Percentiles rank a stretch among this genome's conserved stretches.
phyloP scores from a whole-genome alignment of 1,140 invertebrate genomes.

The Bombus superbus region DNA sequence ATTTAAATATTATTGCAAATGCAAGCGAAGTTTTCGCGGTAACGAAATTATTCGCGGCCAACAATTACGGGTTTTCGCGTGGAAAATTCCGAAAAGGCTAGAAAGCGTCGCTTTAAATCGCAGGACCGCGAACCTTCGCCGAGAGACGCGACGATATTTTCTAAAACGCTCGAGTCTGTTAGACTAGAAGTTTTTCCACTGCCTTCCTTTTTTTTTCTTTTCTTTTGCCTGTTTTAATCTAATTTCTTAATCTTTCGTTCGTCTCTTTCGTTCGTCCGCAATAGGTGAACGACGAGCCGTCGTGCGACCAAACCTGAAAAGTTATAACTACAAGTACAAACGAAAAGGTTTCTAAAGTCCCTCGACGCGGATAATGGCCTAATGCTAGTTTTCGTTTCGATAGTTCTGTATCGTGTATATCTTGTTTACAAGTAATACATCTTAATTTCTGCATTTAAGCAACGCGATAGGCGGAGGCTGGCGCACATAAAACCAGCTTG shows the following conservation, averaged over 20 bases:
- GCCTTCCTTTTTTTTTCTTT: no score
- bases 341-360: background rate
- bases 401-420: conserved; percentile 17
- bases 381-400: conserved; percentile 1
- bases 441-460: conserved; percentile 44
- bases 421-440: conserved; percentile 53
- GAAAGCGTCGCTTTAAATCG: conserved; percentile 18
- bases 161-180: background rate
- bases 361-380: background rate
- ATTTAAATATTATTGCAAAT: conserved; percentile 38
- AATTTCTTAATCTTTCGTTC: background rate
- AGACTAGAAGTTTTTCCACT: background rate
- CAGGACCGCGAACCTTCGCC: background rate
- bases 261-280: no score
- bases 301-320: background rate
- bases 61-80: conserved; percentile 35
- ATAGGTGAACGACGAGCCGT: background rate
- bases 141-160: background rate
- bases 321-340: background rate
- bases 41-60: conserved; percentile 36
- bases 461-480: conserved; percentile 30
- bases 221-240: background rate
- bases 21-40: conserved; percentile 13
- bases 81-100: conserved; percentile 19
- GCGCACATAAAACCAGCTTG: conserved; percentile 5